These are phyloP conservation scores for Adelognathus sp. DNA, from an alignment of 2,888 invertebrate genomes.

Conservation along the genomic window DNA sequence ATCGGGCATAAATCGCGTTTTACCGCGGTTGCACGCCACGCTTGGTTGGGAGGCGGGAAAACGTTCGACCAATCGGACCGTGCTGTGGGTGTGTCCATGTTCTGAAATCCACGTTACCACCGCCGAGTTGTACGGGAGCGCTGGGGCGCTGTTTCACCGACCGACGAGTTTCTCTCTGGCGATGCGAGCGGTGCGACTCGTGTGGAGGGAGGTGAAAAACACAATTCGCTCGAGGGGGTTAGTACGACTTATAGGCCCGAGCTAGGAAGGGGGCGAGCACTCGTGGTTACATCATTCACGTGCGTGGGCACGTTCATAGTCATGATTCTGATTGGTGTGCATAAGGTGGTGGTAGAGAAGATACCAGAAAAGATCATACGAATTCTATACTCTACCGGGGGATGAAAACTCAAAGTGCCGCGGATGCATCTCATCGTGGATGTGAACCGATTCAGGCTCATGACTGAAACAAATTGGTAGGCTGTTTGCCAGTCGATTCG, in stretches of 20 bases:
- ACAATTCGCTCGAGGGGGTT: constrained; percentile 7
- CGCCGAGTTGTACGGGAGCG: constrained; percentile 17
- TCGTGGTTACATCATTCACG: constrained; percentile 29
- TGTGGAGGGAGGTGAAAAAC: neutral
- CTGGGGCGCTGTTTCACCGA: constrained; percentile 45
- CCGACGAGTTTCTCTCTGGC: constrained; percentile 45
- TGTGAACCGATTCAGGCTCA: neutral
- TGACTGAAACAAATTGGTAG: neutral
- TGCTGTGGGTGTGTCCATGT: constrained; percentile 64
- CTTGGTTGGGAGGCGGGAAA: constrained; percentile 60
- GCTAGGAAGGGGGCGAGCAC: neutral
- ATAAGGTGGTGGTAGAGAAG: constrained; percentile 4
- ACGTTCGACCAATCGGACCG: constrained; percentile 64
- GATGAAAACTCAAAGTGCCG: constrained; percentile 18
- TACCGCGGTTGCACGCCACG: constrained; percentile 59
- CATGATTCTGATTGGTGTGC: constrained; percentile 9
- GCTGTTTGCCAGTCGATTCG: neutral
- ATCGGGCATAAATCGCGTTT: constrained; percentile 70
- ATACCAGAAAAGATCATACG: neutral
- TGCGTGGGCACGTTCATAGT: constrained; percentile 24
- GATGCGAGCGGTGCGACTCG: constrained; percentile 49
- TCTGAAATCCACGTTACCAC: constrained; percentile 34
- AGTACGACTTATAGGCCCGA: neutral
- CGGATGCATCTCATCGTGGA: neutral
- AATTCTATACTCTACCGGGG: neutral